A percentile compares a stretch with the other conserved stretches of the same genome.
Conservation (phyloP, 2,797 vertebrate species). For the Margarornis squamiger region DNA sequence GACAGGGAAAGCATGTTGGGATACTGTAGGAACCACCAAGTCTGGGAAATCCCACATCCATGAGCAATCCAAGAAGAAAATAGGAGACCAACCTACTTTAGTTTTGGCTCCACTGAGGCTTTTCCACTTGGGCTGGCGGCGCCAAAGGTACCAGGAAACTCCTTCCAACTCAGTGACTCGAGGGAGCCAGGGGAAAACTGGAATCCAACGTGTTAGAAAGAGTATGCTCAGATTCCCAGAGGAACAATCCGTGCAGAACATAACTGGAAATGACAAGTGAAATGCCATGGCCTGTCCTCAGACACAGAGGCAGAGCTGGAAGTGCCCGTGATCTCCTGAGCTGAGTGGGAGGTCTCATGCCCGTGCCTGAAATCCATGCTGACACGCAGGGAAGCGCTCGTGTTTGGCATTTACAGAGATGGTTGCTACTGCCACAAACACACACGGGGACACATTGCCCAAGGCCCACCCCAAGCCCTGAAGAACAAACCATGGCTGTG, state of each 20-base stretch:
- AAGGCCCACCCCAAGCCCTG: background rate
- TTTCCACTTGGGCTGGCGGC: background rate
- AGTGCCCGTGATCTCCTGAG: background rate
- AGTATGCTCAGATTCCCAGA: background rate
- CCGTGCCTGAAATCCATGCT: background rate
- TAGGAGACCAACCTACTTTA: fast-evolving
- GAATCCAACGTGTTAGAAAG: background rate
- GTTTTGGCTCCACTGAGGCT: fast-evolving
- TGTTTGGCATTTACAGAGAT: background rate
- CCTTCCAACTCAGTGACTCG: background rate
- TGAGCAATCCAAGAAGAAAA: background rate
- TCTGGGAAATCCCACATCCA: background rate
- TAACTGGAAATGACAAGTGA: background rate
- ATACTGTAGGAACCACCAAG: background rate
- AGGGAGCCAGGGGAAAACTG: background rate
- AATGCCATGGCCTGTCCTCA: background rate
- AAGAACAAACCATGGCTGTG: background rate
- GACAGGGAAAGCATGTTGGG: background rate
- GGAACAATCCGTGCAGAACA: background rate
- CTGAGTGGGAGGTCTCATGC: background rate
- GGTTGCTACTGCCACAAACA: background rate
- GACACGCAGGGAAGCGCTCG: background rate
- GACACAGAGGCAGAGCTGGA: background rate
- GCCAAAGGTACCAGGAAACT: background rate
- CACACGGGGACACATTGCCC: background rate